Evolutionary conservation across 2,888 invertebrate species (phyloP).

Genomic region (Drosophila greeni): DNA sequence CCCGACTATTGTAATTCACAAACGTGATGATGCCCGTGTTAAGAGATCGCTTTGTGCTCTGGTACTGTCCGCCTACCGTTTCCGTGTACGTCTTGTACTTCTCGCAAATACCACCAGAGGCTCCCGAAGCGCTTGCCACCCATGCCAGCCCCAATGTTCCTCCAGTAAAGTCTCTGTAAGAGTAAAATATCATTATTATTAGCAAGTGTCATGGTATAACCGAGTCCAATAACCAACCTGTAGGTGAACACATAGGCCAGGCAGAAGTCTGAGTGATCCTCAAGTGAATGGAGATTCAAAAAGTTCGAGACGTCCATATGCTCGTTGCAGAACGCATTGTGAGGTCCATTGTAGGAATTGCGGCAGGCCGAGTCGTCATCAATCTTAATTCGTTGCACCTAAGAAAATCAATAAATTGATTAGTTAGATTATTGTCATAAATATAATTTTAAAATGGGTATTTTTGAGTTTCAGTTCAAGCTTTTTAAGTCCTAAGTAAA

Average conservation of each 20-base stretch:
- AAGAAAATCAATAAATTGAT: not conserved
- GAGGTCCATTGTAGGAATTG: slow-evolving; percentile 82
- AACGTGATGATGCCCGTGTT: slow-evolving; percentile 99
- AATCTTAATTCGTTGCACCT: slow-evolving; percentile 84
- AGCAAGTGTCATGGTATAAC: not conserved
- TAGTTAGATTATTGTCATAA: not conserved
- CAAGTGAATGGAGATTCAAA: slow-evolving; percentile 96
- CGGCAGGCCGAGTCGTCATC: slow-evolving; percentile 92
- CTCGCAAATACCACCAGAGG: slow-evolving; percentile 99
- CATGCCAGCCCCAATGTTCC: slow-evolving; percentile 99
- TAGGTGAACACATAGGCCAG: slow-evolving; percentile 99
- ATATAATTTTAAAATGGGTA: not conserved
- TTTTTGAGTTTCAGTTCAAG: not conserved
- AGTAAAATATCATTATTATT: not conserved
- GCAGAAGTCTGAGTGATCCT: slow-evolving; percentile 98
- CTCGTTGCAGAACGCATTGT: slow-evolving; percentile 94
- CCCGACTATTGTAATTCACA: slow-evolving; percentile 97
- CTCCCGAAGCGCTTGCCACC: slow-evolving; percentile 98
- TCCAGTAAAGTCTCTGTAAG: slow-evolving; percentile 93
- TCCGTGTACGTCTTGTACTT: slow-evolving; percentile 98
- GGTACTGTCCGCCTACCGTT: slow-evolving; percentile 95
- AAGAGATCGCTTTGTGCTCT: slow-evolving; percentile 94
- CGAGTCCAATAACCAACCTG: slow-evolving; percentile 72
- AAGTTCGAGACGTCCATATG: slow-evolving; percentile 99
- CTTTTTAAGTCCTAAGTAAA: not conserved